Evolutionary conservation across 2,797 vertebrate genomes (phyloP).

Genomic region (Lerista edwardsae): DNA sequence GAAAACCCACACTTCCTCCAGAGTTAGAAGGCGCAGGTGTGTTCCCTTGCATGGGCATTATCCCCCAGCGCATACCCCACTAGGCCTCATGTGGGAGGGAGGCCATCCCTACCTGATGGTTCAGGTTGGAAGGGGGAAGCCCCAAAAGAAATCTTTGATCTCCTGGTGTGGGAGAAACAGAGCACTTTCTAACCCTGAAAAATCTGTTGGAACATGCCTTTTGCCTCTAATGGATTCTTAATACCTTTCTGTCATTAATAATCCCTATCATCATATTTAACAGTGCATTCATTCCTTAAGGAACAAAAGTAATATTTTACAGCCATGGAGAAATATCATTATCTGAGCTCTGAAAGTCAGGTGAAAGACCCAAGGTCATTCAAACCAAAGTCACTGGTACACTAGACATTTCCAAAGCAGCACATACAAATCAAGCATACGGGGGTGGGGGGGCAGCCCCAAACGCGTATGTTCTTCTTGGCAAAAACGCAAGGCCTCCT

Average conservation of each 20-base stretch:
- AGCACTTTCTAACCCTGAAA: neutral
- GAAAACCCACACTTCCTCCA: too few species aligned
- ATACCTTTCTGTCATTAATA: slow-evolving; percentile 26
- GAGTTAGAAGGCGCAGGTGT: too few species aligned
- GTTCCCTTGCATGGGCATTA: too few species aligned
- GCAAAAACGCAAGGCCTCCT: neutral
- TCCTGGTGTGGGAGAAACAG: neutral
- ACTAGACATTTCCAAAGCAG: neutral
- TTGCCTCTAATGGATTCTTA: slow-evolving; percentile 20
- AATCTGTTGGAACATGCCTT: slow-evolving; percentile 2
- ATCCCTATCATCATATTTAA: slow-evolving; percentile 25
- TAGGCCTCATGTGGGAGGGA: too few species aligned
- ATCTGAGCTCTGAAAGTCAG: slow-evolving; percentile 13
- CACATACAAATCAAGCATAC: neutral
- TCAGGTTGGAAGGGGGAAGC: neutral
- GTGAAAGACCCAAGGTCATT: slow-evolving; percentile 12
- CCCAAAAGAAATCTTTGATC: neutral
- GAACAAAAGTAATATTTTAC: slow-evolving; percentile 29
- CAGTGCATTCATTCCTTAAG: slow-evolving; percentile 15
- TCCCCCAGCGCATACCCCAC: too few species aligned
- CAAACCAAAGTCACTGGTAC: neutral
- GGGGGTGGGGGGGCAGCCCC: neutral
- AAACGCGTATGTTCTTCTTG: slow-evolving; percentile 11
- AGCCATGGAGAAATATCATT: slow-evolving; percentile 18
- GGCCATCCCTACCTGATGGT: neutral